These are phyloP conservation scores for Chaenodraco wilsoni DNA, from an alignment of 2,797 vertebrate genomes.

Conservation along the genomic window DNA sequence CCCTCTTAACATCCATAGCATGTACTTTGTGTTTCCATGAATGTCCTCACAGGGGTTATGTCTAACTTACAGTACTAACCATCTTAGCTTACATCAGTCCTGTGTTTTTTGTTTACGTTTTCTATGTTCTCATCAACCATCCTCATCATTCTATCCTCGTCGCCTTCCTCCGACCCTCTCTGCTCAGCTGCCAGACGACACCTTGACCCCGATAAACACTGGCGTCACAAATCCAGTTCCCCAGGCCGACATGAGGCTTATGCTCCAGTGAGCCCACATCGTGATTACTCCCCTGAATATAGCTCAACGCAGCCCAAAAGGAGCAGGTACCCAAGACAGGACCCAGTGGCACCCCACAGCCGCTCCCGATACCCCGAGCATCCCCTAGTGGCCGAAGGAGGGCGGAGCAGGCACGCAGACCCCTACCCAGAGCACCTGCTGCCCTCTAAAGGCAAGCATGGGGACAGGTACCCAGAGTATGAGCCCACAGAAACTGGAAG, in stretches of 20 bases:
- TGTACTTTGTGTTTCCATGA: slow-evolving; percentile 18
- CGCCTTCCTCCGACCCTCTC: slow-evolving; percentile 25
- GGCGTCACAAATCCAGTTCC: slow-evolving; percentile 47
- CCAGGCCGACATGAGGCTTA: slow-evolving; percentile 28
- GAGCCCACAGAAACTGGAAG: slow-evolving; percentile 68
- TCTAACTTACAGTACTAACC: slow-evolving; percentile 79
- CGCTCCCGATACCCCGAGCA: slow-evolving; percentile 72
- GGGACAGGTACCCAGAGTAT: slow-evolving; percentile 68
- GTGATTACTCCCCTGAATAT: slow-evolving; percentile 69
- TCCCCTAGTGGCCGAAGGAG: slow-evolving; percentile 48
- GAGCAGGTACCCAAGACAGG: slow-evolving; percentile 80
- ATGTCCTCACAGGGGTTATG: slow-evolving; percentile 35
- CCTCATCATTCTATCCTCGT: slow-evolving; percentile 30
- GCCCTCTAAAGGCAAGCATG: slow-evolving; percentile 65
- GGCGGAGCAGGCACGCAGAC: slow-evolving; percentile 65
- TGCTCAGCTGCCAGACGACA: slow-evolving; percentile 63
- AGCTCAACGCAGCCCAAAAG: slow-evolving; percentile 77
- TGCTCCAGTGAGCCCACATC: slow-evolving; percentile 41
- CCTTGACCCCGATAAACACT: slow-evolving; percentile 67
- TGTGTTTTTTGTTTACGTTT: slow-evolving; percentile 54
- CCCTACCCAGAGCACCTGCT: slow-evolving; percentile 70
- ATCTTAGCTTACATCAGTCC: slow-evolving; percentile 34
- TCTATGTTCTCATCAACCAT: slow-evolving; percentile 57
- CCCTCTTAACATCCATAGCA: background rate
- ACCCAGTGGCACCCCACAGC: slow-evolving; percentile 56